These are phyloP conservation scores for Monodelphis domestica DNA, from an alignment of 2,797 vertebrate genomes.

Conservation along the genomic window DNA sequence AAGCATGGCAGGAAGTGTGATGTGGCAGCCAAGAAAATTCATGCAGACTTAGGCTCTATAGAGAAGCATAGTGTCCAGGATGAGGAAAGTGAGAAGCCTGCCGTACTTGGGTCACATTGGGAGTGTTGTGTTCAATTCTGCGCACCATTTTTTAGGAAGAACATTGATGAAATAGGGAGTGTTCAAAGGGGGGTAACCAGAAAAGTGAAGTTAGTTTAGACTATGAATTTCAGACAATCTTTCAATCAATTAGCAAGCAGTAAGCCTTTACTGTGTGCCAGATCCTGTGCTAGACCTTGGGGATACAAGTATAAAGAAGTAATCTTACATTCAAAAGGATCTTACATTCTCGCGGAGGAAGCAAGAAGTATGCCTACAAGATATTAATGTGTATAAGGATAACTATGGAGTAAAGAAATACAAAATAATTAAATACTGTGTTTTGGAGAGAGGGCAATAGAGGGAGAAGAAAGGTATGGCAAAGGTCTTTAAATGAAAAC, in stretches of 20 bases:
- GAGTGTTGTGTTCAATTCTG: not conserved
- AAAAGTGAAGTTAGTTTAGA: not conserved
- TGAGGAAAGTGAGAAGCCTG: not conserved
- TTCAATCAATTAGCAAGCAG: not conserved
- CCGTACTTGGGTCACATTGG: not conserved
- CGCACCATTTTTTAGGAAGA: not conserved
- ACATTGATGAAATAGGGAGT: not conserved
- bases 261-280: not conserved
- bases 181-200: not conserved
- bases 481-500: no score
- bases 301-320: not conserved
- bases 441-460: not conserved
- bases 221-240: not conserved
- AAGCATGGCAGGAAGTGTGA: not conserved
- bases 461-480: no score
- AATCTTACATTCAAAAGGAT: no score
- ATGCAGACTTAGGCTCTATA: not conserved
- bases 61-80: not conserved
- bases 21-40: not conserved
- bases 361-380: not conserved
- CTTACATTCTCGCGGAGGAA: not conserved
- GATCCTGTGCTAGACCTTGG: not conserved
- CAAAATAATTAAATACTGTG: not conserved
- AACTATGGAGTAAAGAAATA: not conserved
- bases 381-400: not conserved